Conservation (phyloP, 2,113 vertebrate genomes). For the Tachycineta bicolor region DNA sequence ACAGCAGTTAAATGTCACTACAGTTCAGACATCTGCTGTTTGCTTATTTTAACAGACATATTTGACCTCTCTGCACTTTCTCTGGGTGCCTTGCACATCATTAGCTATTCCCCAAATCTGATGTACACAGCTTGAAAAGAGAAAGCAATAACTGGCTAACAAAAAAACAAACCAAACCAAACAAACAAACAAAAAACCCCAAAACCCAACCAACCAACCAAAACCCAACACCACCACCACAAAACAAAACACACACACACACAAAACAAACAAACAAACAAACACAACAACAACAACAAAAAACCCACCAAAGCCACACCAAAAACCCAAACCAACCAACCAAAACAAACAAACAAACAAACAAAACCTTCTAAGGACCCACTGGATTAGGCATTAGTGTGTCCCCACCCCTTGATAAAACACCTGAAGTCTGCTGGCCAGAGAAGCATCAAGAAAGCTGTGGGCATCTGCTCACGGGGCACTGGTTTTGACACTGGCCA, state of each 20-base stretch:
- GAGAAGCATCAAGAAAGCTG: background rate
- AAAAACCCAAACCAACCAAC: too few relatives aligned
- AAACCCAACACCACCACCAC: too few relatives aligned
- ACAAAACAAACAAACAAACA: too few relatives aligned
- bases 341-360: too few relatives aligned
- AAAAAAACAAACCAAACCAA: background rate
- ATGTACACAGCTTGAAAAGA: background rate
- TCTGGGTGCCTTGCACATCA: background rate
- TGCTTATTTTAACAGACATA: background rate
- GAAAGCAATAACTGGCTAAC: background rate
- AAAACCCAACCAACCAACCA: too few relatives aligned
- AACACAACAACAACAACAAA: too few relatives aligned
- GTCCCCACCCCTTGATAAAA: background rate
- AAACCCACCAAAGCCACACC: too few relatives aligned
- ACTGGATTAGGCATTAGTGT: background rate
- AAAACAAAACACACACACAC: background rate
- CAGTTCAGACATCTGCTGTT: background rate
- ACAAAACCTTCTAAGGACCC: background rate
- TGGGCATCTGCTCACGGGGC: background rate
- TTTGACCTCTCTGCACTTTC: background rate
- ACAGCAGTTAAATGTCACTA: background rate
- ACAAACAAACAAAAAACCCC: too few relatives aligned
- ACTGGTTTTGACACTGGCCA: background rate
- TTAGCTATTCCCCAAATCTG: background rate
- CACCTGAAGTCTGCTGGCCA: background rate